Base-by-base conservation (phyloP, 2,888 invertebrate species). In the Drosophila kuntzei region DNA sequence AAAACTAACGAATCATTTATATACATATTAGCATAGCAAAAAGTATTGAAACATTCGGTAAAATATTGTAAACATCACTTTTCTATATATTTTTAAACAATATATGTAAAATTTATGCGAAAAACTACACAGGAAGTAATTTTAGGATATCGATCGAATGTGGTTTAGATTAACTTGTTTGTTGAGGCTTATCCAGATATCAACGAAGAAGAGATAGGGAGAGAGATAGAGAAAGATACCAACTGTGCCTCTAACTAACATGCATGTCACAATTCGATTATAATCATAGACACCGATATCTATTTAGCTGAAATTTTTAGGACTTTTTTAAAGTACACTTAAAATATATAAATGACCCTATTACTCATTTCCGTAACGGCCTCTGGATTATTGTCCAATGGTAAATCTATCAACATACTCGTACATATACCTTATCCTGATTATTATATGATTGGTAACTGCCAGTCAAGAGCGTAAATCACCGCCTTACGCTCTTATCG, bases 401-500 rank as follows among this genome's bases (percentile, higher is more conserved):
- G 60, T 51, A 64, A 68, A 55, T 51, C 47, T 34, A 59, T 63
- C 50, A 71, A 62, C 53, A 36, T 16, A n/a, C n/a, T n/a, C n/a
- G n/a, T n/a, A 29, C 18, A 25, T 20, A n/a, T 22, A 20, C 12
- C 41, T 39, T 18, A 2, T 18, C 29, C 29, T 20, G 46, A 66
- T 37, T 41, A 46, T 61, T 60, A 50, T 41, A 49, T 72, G 53
- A 65, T 87, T 69, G 79, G 64, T 53, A 62, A 61, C 55, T 49
- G 27, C 43, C 47, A 47, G 44, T 37, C 27, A 55, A 61, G 37
- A 29, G 62, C 36, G 80, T 82, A 82, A 82, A 82, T 88, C 82
- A 88, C 49, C 79, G 63, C 32, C 43, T 41, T 22, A 47, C 14
- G 20, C 41, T 53, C 60, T 76, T 88, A 88, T 88, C 80, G 39